These are phyloP conservation scores for Setophaga petechia DNA, from an alignment of 2,113 vertebrate species.

Conservation along the genomic window DNA sequence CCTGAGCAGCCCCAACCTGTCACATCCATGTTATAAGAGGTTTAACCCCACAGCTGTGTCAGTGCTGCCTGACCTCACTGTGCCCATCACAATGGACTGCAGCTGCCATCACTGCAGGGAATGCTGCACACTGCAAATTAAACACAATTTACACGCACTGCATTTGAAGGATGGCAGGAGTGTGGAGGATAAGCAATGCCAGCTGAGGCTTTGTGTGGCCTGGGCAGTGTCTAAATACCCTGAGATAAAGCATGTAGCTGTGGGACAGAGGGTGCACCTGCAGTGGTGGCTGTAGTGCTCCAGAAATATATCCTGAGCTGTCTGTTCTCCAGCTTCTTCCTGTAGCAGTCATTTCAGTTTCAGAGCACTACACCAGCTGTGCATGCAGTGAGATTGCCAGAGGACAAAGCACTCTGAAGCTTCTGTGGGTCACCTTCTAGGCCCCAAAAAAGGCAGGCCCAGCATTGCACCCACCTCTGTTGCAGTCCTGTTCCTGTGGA, in stretches of 20 bases:
- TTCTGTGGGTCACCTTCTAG: not conserved
- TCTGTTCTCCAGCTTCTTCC: not conserved
- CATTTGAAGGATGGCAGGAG: not conserved
- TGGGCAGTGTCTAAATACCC: not conserved
- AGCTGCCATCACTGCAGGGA: not conserved
- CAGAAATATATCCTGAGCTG: not conserved
- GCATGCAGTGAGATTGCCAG: not conserved
- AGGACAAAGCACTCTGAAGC: not conserved
- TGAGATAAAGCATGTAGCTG: not conserved
- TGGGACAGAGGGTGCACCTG: not conserved
- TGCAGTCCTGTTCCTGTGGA: not conserved
- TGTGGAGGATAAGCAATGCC: not conserved
- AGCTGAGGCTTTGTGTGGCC: not conserved
- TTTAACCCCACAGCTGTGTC: not conserved
- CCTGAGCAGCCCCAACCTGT: not conserved
- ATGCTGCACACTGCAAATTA: not conserved
- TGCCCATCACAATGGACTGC: not conserved
- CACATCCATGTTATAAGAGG: accelerated
- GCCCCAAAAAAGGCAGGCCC: not conserved
- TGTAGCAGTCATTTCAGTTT: not conserved
- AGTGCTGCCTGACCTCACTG: not conserved
- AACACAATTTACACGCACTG: not conserved
- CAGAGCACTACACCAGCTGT: not conserved
- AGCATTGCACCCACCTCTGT: not conserved
- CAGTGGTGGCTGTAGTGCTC: not conserved